Evolutionary conservation across 2,888 invertebrate species (phyloP), one percentile per base, ranked within the genome.

Genomic region (Hedya salicella): DNA sequence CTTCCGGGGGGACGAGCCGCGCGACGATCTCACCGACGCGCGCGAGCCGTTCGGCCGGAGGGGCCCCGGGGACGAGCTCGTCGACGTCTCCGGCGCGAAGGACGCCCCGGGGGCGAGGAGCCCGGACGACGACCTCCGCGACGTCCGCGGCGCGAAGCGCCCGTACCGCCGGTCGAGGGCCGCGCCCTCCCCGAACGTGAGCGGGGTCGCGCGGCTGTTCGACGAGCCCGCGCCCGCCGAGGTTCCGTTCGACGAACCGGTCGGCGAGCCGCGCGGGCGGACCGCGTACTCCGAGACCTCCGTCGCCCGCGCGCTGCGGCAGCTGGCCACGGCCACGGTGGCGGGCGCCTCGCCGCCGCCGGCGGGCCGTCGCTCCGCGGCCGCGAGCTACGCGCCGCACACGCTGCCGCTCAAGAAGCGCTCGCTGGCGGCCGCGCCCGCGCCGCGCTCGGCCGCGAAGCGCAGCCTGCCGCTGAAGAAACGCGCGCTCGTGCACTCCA

Each of bases 331-430:
- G 0, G 80, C 78, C 3, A 87, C 88, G 0, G 79, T 85, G 0
- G 82, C 75, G 13, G 87, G 87, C 0, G 69, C 16, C 0, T 70
- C 71, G 0, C 83, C 86, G 0, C 32, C 85, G 0, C 69, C 71
- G 0, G 17, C 68, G 0, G 42, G 13, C 25, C 4, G 49, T 8
- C 49, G 49, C 4, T 49, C 82, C 0, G 79, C 82, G 36, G 17
- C 75, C 2, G 85, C 86, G 73, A 73, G 79, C 54, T 56, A 56
- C 44, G 44, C 56, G 8, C 77, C 79, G 1, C 83, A 78, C 17
- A 80, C 71, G 0, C 64, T 91, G 69, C 90, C 90, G 0, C 70
- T 90, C 1, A 91, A 90, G 71, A 91, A 91, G 75, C 73, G 90
- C 0, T 89, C 88, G 0, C 19, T 87, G 1, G 73, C 63, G 1